Conservation (phyloP, 2,113 vertebrate species). For the Melanocharis versteri region DNA sequence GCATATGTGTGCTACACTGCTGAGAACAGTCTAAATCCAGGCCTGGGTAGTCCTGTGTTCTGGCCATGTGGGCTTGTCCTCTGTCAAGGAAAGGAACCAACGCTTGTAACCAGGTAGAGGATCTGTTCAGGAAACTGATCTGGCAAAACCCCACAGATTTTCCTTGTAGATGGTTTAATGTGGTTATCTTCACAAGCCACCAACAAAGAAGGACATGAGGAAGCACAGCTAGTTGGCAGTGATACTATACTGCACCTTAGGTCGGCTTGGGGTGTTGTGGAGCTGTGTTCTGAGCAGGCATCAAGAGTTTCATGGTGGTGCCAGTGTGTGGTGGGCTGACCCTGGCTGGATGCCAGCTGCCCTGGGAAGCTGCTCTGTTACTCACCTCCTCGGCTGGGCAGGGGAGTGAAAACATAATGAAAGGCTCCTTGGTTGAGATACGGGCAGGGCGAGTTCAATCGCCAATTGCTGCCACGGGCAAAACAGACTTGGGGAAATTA, state of each 20-base stretch:
- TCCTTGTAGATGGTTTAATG: background rate
- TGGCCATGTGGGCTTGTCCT: background rate
- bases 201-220: background rate
- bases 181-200: background rate
- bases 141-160: fast-evolving
- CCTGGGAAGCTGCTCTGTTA: background rate
- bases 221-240: background rate
- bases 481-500: background rate
- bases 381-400: background rate
- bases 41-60: background rate
- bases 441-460: background rate
- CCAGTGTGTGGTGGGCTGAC: background rate
- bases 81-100: background rate
- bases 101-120: background rate
- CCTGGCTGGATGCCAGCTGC: background rate
- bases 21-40: background rate
- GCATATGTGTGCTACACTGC: background rate
- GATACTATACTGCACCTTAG: background rate
- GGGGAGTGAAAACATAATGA: background rate
- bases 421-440: background rate
- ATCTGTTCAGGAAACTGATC: background rate
- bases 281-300: background rate
- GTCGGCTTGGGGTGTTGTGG: background rate
- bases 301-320: background rate
- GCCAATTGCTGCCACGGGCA: background rate